phyloP scores from a whole-genome alignment of 1,140 invertebrate species.

The Papilio machaon region DNA sequence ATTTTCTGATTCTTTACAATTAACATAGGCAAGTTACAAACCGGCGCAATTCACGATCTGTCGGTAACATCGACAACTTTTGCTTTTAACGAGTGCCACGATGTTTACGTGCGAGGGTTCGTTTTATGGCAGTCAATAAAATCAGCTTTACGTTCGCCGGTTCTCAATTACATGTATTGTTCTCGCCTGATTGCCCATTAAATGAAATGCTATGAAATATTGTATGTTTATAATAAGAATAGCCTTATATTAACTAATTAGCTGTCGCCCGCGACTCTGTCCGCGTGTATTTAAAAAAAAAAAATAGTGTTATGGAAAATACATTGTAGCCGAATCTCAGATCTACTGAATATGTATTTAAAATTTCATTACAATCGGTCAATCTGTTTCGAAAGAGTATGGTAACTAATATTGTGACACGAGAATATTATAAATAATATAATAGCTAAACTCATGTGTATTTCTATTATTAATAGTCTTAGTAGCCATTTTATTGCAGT shows the following conservation, averaged over 20 bases:
- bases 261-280: too few species aligned
- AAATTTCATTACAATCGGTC: too few species aligned
- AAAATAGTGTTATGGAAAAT: too few species aligned
- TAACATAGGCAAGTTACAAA: neutral
- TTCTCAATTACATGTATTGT: constrained; percentile 5
- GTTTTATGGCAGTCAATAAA: constrained; percentile 9
- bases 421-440: too few species aligned
- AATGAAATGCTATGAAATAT: constrained; percentile 2
- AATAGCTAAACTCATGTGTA: neutral
- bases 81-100: constrained; percentile 14
- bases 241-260: neutral
- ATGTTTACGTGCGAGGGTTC: constrained; percentile 17
- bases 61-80: neutral
- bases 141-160: constrained; percentile 13
- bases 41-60: neutral
- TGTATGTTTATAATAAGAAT: neutral
- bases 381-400: too few species aligned
- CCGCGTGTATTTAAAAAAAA: too few species aligned
- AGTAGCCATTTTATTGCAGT: neutral
- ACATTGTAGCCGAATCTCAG: too few species aligned
- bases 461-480: neutral
- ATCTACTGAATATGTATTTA: too few species aligned
- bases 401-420: too few species aligned
- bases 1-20: too few species aligned
- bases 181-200: neutral